Evolutionary conservation across 2,797 vertebrate species (phyloP), one percentile per base, ranked within the genome.

Genomic region (Clamator glandarius): DNA sequence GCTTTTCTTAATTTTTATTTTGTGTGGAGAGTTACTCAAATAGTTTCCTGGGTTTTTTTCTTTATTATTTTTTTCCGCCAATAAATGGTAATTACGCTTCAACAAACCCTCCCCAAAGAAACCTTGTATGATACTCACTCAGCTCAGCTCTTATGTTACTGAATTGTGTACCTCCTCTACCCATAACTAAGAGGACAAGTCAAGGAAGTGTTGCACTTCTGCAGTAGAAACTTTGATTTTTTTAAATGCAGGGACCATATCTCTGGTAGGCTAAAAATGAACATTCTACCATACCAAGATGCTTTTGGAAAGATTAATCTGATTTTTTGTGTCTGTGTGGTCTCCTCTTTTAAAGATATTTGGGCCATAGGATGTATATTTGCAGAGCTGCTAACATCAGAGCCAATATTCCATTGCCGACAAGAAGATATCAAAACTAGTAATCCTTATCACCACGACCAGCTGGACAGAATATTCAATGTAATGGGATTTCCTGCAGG

Each of bases 331-430:
- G 68, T 97, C 97, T n/a, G n/a, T 97, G 90, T 97, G 75, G 96
- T 97, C 87, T 97, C 97, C 87, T 97, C 97, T 97, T 87, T 97
- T 95, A 88, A 97, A 99, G 99, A 99, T 98, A 99, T 99, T 97
- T 99, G 99, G 99, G 99, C 99, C 95, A 99, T 99, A 97, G 99
- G 99, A 98, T 99, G 99, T 98, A 99, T 99, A 98, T 99, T 99
- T 98, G 99, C 99, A 87, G 99, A 99, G 98, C 98, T 99, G 97
- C 98, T 99, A 98, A 99, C 99, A 62, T 99, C 99, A 95, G 99
- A 99, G 98, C 99, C 99, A 97, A 99, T 99, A 98, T 99, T 99
- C 98, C 99, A 99, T 98, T 99, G 99, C 98, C 99, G 99, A 97
- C 99, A 99, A 98, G 99, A 99, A 96, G 99, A 99, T 98, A 99